Evolutionary conservation across 1,140 invertebrate genomes (phyloP), one percentile per base, ranked within the genome.

Genomic region (Adelges cooleyi): DNA sequence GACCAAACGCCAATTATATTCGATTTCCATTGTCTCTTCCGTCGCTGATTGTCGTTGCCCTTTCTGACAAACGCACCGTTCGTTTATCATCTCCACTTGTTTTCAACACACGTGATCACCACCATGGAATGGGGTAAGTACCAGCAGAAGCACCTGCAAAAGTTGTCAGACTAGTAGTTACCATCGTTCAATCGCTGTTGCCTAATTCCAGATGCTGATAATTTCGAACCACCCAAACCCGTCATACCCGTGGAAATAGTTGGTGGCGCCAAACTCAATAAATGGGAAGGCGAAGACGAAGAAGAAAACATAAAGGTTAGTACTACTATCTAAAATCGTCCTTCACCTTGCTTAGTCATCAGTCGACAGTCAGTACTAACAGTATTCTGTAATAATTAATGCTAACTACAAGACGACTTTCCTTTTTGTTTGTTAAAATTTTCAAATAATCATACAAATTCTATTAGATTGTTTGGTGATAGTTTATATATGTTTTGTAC

Each of bases 211-310:
- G 77, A 77, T 72, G 70, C 72, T 29, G 77, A 75, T 49, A 74
- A 75, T 68, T 71, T 72, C 56, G 74, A 75, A 27, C 56, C 56
- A 9, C 22, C n/a, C 6, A 62, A 62, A 25, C 56, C 56, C 0
- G 2, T 62, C 25, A 0, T 46, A 10, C 17, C 56, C 0, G 11
- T 68, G 10, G 73, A 76, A 67, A 71, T 74, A 42, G 73, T 75
- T 36, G 71, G 75, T 48, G 72, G 69, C 18, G 69, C 77, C 67
- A 73, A 74, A 27, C 74, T 75, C 62, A 86, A 89, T 75, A 89
- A 86, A 81, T 92, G 89, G 89, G 86, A 88, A 74, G 89, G 88
- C 59, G 89, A 92, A 74, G 90, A 92, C 74, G 88, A 89, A 70
- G 86, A 87, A 66, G 87, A 89, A 65, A 84, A 86, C 67, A 85